Conservation (phyloP, 2,797 vertebrate genomes). For the Pseudochirops cupreus region DNA sequence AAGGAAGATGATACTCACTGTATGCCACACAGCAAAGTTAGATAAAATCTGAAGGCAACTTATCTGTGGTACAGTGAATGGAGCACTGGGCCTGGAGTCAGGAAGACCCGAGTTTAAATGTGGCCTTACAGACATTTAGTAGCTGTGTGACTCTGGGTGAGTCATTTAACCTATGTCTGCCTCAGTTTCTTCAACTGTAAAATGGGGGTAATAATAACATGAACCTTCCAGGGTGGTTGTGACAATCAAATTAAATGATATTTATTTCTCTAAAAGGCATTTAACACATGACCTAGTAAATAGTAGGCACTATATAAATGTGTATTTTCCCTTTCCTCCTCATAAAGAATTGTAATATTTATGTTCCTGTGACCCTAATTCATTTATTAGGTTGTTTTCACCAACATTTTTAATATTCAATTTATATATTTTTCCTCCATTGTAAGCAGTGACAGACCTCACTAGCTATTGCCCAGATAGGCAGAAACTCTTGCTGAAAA, state of each 20-base stretch:
- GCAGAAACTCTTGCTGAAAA: conserved; percentile 10
- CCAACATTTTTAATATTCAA: not conserved
- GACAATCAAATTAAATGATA: not conserved
- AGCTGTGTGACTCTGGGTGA: not conserved
- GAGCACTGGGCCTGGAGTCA: not conserved
- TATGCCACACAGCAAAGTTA: not conserved
- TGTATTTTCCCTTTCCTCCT: not conserved
- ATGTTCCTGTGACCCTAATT: conserved; percentile 14
- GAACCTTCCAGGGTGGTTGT: not conserved
- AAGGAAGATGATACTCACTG: not conserved
- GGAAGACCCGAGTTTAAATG: not conserved
- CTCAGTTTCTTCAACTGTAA: not conserved
- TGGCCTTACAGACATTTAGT: not conserved
- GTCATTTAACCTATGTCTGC: not conserved
- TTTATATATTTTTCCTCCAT: not conserved
- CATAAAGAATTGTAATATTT: not conserved
- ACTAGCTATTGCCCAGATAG: not conserved
- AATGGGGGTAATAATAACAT: not conserved
- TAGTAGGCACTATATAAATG: not conserved
- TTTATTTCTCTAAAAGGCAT: not conserved
- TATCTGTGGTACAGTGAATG: not conserved
- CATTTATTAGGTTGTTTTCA: not conserved
- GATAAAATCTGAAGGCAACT: not conserved
- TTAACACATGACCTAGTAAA: not conserved
- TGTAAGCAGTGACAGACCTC: not conserved